Base-by-base conservation (phyloP, 2,113 vertebrate species). In the Nicator chloris region DNA sequence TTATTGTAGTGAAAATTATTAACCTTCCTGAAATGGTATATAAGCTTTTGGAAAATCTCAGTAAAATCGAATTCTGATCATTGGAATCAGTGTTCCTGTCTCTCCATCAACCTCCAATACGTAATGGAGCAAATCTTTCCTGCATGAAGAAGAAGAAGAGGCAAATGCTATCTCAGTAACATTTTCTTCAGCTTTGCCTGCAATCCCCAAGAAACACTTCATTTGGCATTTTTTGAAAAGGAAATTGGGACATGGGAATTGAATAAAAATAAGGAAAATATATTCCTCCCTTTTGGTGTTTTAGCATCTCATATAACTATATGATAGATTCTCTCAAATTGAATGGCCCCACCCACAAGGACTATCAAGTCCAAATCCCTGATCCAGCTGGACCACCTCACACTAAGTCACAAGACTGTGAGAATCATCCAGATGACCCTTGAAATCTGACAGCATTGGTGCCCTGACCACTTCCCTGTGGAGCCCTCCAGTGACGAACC, bases 401-500 rank as follows among this genome's bases (percentile, higher is more conserved):
- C 68, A 56, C 16, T 50, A 42, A 63, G 42, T 20, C 22, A 26
- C 35, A 28, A 17, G 6, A 51, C 49, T 69, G 7, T 47, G 12
- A 64, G 10, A 37, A 23, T 57, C 2, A 5, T 59, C 20, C n/a
- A n/a, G 49, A 17, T 4, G 6, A 11, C 26, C 44, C 23, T 28
- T 28, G n/a, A 71, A 60, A n/a, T 76, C 8, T 26, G 13, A 42
- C 6, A 42, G 15, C 12, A 4, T 42, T 59, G 13, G 19, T 51
- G 20, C 6, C 4, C 4, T 13, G 28, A 35, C 18, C 6, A 50
- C 4, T 31, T 57, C 10, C 16, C 8, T 33, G 15, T 10, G 11
- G 27, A 24, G 11, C 0, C 1, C 30, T 54, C 27, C 17, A 24
- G 12, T 61, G 20, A 54, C 0, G 0, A 7, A 15, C 2, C 26